Percentiles rank a stretch among this genome's conserved stretches.
Evolutionary conservation across 2,888 invertebrate species (phyloP).

Genomic region (Crioceris asparagi): DNA sequence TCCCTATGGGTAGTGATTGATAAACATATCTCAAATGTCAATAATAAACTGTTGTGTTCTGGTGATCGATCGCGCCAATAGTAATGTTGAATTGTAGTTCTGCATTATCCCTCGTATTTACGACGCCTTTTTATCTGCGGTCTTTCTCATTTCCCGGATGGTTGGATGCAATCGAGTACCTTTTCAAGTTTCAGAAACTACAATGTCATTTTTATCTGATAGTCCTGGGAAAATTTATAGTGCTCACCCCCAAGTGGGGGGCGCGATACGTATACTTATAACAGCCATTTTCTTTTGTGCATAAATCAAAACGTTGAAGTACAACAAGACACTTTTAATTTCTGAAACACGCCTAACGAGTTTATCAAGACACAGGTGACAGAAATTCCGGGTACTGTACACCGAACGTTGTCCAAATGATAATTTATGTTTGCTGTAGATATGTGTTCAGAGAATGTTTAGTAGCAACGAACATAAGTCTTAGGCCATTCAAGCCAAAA

Average conservation of each 20-base stretch:
- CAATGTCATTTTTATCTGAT: conserved; percentile 39
- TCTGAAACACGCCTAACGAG: not conserved
- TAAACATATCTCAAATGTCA: too few species aligned
- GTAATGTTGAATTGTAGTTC: too few species aligned
- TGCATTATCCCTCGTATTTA: conserved; percentile 5
- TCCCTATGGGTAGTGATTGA: too few species aligned
- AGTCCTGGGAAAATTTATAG: conserved; percentile 32
- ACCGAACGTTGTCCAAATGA: too few species aligned
- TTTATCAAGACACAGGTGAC: too few species aligned
- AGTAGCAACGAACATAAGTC: too few species aligned
- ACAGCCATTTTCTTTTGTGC: not conserved
- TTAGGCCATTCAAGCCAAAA: too few species aligned
- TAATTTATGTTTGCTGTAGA: too few species aligned
- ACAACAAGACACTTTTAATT: conserved; percentile 1
- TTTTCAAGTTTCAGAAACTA: conserved; percentile 40
- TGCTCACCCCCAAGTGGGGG: conserved; percentile 13
- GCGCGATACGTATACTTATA: not conserved
- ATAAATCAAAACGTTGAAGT: not conserved
- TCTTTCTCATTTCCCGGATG: conserved; percentile 39
- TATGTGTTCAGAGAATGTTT: too few species aligned
- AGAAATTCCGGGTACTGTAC: too few species aligned
- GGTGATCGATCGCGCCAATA: too few species aligned
- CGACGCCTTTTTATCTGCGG: conserved; percentile 29
- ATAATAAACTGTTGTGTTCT: too few species aligned
- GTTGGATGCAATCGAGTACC: conserved; percentile 37